These are phyloP conservation scores for Lineus longissimus DNA, from an alignment of 1,140 invertebrate species.

Conservation along the genomic window DNA sequence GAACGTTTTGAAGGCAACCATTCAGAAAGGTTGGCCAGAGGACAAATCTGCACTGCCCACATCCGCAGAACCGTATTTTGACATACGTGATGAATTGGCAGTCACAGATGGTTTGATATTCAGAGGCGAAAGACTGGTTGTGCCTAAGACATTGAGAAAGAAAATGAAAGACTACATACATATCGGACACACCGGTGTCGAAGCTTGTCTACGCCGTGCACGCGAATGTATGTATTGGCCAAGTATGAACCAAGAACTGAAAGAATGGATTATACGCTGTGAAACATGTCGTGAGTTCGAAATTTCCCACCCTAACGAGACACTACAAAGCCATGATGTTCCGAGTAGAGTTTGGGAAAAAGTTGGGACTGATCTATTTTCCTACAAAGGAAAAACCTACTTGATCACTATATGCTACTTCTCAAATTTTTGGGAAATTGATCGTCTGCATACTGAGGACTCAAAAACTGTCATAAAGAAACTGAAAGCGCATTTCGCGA, in stretches of 20 bases:
- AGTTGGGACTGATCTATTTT: constrained; percentile 1
- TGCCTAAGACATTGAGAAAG: constrained; percentile 8
- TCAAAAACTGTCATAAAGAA: constrained; percentile 15
- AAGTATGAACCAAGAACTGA: constrained; percentile 7
- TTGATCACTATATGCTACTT: constrained; percentile 22
- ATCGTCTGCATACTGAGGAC: constrained; percentile 4
- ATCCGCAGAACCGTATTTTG: too few species aligned
- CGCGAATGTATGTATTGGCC: constrained; percentile 11
- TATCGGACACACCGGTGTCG: constrained; percentile 14
- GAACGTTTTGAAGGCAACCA: too few species aligned
- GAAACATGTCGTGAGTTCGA: too few species aligned
- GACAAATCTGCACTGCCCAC: too few species aligned
- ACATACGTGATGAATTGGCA: constrained; percentile 15
- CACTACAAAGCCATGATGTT: not conserved
- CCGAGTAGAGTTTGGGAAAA: constrained; percentile 2
- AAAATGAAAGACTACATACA: constrained; percentile 14
- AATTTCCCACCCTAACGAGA: not conserved
- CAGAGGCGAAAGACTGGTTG: constrained; percentile 17
- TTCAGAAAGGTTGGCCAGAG: too few species aligned
- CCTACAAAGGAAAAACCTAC: constrained; percentile 10
- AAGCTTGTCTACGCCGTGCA: constrained; percentile 7
- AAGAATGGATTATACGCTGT: not conserved
- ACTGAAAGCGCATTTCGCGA: constrained; percentile 16
- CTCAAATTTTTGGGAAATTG: constrained; percentile 20
- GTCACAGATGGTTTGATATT: constrained; percentile 16